phyloP scores from a whole-genome alignment of 2,797 vertebrate genomes.

The Florisuga fusca region DNA sequence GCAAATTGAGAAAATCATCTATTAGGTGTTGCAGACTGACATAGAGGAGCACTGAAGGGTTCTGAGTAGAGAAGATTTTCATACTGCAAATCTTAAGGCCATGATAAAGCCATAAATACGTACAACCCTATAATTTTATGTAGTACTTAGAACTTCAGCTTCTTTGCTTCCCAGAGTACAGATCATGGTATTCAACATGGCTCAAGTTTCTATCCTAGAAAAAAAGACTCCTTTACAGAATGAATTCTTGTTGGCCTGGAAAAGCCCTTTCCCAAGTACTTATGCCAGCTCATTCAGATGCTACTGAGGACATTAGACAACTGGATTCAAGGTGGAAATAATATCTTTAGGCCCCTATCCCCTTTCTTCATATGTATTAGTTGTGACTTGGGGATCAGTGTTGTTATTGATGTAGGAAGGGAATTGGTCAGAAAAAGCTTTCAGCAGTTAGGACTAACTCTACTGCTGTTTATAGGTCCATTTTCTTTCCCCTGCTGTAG shows the following conservation, averaged over 20 bases:
- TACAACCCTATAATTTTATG: neutral
- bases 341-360: neutral
- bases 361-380: neutral
- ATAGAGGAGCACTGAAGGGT: neutral
- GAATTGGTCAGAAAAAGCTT: neutral
- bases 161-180: neutral
- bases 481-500: neutral
- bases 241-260: neutral
- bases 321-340: neutral
- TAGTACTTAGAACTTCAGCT: conserved; percentile 5
- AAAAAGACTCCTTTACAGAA: neutral
- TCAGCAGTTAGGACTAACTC: neutral
- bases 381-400: neutral
- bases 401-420: neutral
- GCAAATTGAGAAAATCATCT: neutral
- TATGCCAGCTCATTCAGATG: neutral
- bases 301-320: neutral
- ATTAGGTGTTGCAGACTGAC: neutral
- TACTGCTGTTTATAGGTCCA: rapidly evolving
- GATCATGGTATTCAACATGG: neutral
- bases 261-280: neutral
- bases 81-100: neutral
- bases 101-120: neutral
- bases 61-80: neutral
- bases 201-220: neutral